Base-by-base conservation (phyloP, 2,888 invertebrate genomes). In the Aporophyla lueneburgensis region DNA sequence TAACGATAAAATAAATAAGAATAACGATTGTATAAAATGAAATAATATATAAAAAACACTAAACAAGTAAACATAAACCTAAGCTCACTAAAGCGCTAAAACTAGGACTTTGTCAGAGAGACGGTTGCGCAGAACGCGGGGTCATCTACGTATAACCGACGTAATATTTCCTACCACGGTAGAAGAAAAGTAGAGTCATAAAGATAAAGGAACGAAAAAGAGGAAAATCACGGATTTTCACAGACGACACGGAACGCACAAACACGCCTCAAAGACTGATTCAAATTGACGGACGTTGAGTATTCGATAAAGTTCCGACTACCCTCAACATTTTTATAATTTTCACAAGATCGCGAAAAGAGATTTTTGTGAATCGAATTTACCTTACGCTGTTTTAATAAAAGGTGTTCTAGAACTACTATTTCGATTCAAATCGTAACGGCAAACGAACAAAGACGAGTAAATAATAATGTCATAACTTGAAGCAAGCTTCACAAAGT, bases 211-310 rank as follows among this genome's bases (percentile, higher is more conserved):
- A 74, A 81, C 84, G 77, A 73, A 71, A 80, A 76, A 81, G 85
- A 73, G 71, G 84, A 85, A 90, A 89, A 84, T 72, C 65, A 80
- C 78, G 80, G 81, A 83, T 88, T 90, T 89, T 86, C 88, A 84
- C 83, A 81, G 77, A 76, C 80, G 84, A 89, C 89, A 90, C 91
- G 89, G 86, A 84, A 86, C 92, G 91, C 88, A 92, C 93, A 90
- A 86, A 86, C 88, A 88, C 92, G 93, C 91, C 94, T 93, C 93
- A 92, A 91, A 94, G 94, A 95, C 95, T 95, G 91, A 79, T 70
- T 66, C 62, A 66, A 78, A 66, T 43, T 75, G 78, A 53, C 66
- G 80, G 59, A 77, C 76, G 88, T 81, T 84, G 69, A 43, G 67
- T 46, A 56, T 58, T 63, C 24, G 49, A 51, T 12, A 27, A 53